Evolutionary conservation across 23 tunicate species (phyloP).

Genomic region (Clavelina lepadiformis): DNA sequence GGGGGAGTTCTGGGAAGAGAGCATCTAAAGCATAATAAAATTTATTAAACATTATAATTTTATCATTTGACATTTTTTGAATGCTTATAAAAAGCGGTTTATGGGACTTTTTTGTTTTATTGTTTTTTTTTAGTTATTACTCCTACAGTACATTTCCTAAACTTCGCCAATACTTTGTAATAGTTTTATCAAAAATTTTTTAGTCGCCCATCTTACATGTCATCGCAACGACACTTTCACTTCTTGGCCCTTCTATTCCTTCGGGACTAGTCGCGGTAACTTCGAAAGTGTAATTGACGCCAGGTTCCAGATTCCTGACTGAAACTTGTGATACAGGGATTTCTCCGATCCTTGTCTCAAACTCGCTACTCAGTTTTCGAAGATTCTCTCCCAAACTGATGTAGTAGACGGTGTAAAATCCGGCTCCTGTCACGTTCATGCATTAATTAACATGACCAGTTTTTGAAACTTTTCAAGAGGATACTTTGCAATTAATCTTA

Average conservation of each 20-base stretch:
- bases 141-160: too few relatives aligned
- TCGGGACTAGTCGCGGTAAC: slow-evolving; percentile 42
- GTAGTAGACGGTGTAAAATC: slow-evolving; percentile 33
- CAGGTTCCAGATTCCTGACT: slow-evolving; percentile 37
- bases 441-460: too few relatives aligned
- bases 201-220: slow-evolving; percentile 71
- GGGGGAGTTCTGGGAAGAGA: slow-evolving; percentile 31
- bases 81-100: too few relatives aligned
- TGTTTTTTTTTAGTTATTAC: too few relatives aligned
- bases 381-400: not conserved
- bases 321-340: slow-evolving; percentile 6
- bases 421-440: slow-evolving; percentile 53
- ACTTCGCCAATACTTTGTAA: too few relatives aligned
- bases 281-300: slow-evolving; percentile 40
- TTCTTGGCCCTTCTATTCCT: slow-evolving; percentile 38
- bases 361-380: slow-evolving; percentile 3
- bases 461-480: too few relatives aligned
- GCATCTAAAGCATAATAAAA: slow-evolving; percentile 44
- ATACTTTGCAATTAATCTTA: not conserved
- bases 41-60: too few relatives aligned
- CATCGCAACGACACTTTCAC: slow-evolving; percentile 17
- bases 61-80: too few relatives aligned
- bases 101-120: too few relatives aligned
- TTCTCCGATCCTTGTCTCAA: slow-evolving; percentile 5
- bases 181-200: too few relatives aligned